These are phyloP conservation scores for Podocnemis expansa DNA, from an alignment of 2,113 vertebrate genomes.

Conservation along the genomic window DNA sequence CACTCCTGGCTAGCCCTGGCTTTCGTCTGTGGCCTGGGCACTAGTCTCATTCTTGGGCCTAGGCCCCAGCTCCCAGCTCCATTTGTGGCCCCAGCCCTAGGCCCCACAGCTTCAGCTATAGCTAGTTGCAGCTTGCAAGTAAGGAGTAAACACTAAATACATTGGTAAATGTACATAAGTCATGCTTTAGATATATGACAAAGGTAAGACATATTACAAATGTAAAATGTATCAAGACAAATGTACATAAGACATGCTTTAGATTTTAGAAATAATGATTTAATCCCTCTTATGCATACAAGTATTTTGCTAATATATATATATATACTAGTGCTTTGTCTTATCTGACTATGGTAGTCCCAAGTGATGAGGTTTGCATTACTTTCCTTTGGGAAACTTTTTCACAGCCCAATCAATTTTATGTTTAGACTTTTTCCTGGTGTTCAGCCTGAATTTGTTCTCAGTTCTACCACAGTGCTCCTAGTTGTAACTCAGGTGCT, in stretches of 20 bases:
- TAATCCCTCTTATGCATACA: background rate
- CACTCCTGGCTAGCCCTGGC: too few relatives aligned
- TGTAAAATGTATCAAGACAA: too few relatives aligned
- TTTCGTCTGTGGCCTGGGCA: too few relatives aligned
- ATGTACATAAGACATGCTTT: too few relatives aligned
- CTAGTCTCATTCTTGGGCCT: too few relatives aligned
- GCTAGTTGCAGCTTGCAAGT: too few relatives aligned
- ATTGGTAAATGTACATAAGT: too few relatives aligned
- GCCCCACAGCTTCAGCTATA: too few relatives aligned
- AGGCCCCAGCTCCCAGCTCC: too few relatives aligned
- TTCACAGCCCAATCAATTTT: background rate
- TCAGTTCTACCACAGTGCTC: slow-evolving; percentile 10
- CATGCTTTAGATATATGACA: background rate
- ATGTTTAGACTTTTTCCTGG: background rate
- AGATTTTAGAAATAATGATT: background rate
- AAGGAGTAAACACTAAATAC: too few relatives aligned
- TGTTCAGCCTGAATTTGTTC: background rate
- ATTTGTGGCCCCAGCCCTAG: too few relatives aligned
- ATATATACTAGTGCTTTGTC: background rate
- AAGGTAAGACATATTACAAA: too few relatives aligned
- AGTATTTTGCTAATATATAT: background rate
- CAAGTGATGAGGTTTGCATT: background rate
- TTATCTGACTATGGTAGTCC: background rate
- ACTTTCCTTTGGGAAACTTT: slow-evolving; percentile 11
- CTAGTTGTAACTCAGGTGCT: background rate